These are phyloP conservation scores for Colostygia pectinataria DNA, from an alignment of 2,888 invertebrate species.

Conservation along the genomic window DNA sequence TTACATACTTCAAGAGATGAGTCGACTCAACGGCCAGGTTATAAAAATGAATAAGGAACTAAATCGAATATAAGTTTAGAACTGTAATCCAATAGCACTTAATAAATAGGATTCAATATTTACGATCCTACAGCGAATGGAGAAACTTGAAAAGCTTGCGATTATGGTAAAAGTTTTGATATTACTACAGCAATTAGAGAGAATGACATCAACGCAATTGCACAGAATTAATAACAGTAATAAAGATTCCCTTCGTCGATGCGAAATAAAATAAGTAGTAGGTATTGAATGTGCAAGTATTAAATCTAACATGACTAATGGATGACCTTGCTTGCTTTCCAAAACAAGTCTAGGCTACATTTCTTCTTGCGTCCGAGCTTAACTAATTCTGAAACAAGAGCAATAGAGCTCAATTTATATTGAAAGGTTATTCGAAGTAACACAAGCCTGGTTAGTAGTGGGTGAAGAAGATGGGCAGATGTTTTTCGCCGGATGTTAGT, in stretches of 20 bases:
- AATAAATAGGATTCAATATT: constrained; percentile 47
- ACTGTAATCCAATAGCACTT: constrained; percentile 39
- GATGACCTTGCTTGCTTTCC: no score
- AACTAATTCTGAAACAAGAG: no score
- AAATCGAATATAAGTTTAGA: constrained; percentile 36
- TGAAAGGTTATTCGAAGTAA: not conserved
- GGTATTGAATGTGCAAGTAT: no score
- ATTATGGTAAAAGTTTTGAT: constrained; percentile 35
- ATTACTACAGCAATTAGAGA: constrained; percentile 38
- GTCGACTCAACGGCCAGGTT: constrained; percentile 50
- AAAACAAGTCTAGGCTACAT: no score
- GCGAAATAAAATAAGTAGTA: not conserved
- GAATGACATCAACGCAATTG: constrained; percentile 37
- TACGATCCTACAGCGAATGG: constrained; percentile 34
- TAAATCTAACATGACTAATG: no score
- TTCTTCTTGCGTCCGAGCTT: no score
- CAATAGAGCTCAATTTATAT: not conserved
- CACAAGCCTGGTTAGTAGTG: constrained; percentile 34
- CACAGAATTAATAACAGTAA: not conserved
- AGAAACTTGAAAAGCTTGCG: constrained; percentile 29
- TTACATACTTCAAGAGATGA: constrained; percentile 58
- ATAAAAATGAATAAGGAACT: constrained; percentile 51
- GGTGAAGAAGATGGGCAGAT: constrained; percentile 55
- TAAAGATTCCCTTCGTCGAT: not conserved
- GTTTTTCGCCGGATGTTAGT: constrained; percentile 73